These are phyloP conservation scores for Elaphurus davidianus DNA, from an alignment of 2,113 vertebrate genomes.

Conservation along the genomic window DNA sequence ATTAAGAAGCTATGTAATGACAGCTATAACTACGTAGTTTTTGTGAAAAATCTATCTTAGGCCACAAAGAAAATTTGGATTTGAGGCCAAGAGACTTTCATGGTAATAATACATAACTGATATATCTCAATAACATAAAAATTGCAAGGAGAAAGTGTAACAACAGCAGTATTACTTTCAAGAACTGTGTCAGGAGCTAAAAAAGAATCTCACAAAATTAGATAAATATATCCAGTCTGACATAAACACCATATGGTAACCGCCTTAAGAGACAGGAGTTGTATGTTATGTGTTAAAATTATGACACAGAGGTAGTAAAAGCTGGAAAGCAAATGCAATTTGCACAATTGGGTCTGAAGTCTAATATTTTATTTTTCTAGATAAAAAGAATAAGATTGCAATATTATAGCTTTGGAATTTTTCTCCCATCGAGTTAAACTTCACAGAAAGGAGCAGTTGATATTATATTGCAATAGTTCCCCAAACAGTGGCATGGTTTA, in stretches of 20 bases:
- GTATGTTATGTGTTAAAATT: constrained; percentile 61
- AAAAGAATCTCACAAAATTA: constrained; percentile 59
- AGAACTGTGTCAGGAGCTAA: constrained; percentile 58
- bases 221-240: constrained; percentile 66
- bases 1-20: not conserved
- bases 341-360: constrained; percentile 42
- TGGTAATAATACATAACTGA: constrained; percentile 27
- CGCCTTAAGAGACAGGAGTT: constrained; percentile 54
- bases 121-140: constrained; percentile 52
- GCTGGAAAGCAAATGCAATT: constrained; percentile 40
- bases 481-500: not conserved
- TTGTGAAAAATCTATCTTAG: not conserved
- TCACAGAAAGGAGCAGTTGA: constrained; percentile 4
- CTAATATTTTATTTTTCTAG: constrained; percentile 42
- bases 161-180: constrained; percentile 57
- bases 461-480: constrained; percentile 24
- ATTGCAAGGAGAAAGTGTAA: constrained; percentile 18
- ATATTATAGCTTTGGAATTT: constrained; percentile 26
- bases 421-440: not conserved
- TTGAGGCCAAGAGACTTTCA: constrained; percentile 33
- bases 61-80: constrained; percentile 28
- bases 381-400: constrained; percentile 18
- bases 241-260: constrained; percentile 69
- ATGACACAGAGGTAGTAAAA: constrained; percentile 64
- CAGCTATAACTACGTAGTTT: not conserved